Evolutionary conservation across 30 jellyfish, hydroid and myxozoan species (phyloP), one percentile per base, ranked within the genome.

Genomic region (Turritopsis rubra): DNA sequence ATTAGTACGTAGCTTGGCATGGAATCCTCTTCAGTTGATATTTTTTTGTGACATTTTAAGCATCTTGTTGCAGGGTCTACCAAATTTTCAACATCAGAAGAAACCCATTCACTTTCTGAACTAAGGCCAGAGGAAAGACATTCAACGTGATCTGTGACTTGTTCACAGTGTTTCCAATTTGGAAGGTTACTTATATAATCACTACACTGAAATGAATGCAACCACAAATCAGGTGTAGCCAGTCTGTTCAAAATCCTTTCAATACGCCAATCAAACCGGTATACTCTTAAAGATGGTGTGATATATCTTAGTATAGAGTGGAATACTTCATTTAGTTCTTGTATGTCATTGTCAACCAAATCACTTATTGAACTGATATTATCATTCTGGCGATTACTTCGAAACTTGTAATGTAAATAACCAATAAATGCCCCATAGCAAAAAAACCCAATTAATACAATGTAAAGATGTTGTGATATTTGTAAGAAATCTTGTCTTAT

Each of bases 161-260:
- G 27, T 21, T 75, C 72, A 83, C 97, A 91, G 54, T 86, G 87
- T 23, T 81, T 85, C 96, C 96, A 88, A 26, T 86, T 22, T 7
- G 86, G 81, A 27, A 88, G 89, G 22, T 81, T 86, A 72, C 78
- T 73, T 65, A 93, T 73, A 76, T 79, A 88, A n/a, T 93, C 96
- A 28, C 41, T 77, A n/a, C 94, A 85, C n/a, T 85, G 81, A 54
- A 85, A 27, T 1, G 96, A 91, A 80, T 75, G 96, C 76, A 93
- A 89, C 99, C 99, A 93, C 41, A 93, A 71, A 71, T 89, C 93
- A 7, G 99, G 96, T 78, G 90, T 85, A 17, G 96, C 52, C 79
- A 93, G 70, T 0, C 91, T 52, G 31, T 85, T 93, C 30, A 93
- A 75, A 13, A 93, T 84, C 27, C 80, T 88, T 65, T 93, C 99